Base-by-base conservation (phyloP, 2,888 invertebrate species). In the Hydropsyche betteni region DNA sequence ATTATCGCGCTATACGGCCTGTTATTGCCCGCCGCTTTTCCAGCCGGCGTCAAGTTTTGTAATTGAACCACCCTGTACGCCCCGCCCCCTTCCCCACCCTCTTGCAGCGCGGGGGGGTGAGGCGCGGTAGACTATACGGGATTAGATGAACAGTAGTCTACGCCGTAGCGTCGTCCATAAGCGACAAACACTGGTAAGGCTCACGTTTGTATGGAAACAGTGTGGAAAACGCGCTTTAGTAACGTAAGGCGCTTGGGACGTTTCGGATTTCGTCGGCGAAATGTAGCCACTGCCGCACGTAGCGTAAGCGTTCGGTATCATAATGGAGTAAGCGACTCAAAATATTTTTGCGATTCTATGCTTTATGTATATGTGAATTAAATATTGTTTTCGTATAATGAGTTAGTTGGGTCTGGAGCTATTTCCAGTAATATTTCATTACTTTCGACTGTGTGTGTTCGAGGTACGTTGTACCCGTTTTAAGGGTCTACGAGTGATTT, bases 101-200 rank as follows among this genome's bases (percentile, higher is more conserved):
- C 55, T 14, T 55, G 1, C 6, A 2, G 55, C n/a, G 55, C 8
- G 5, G 2, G 6, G 50, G 76, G 14, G 38, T 52, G 75, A 78
- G 58, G 58, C 38, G 78, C 74, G 69, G 50, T 53, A 64, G 72
- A 72, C 71, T 58, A 74, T 76, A 74, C 76, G 76, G 78, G 74
- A 78, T 78, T 78, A 78, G 78, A 78, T 76, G 78, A 78, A 78
- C 78, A 78, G 78, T 78, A 78, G 78, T 76, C 75, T 36, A 78
- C 74, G 72, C 72, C 64, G 52, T 68, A 75, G 76, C 73, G 74
- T 68, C 55, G 75, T 72, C 71, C 58, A 53, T 64, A 69, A 51
- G 53, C 74, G 64, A 38, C 72, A n/a, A 24, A 33, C 14, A 14
- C 74, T n/a, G 33, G 16, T 76, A 76, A 78, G 76, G 75, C 16